Evolutionary conservation across 2,113 vertebrate species (phyloP).

Genomic region (Pantherophis guttatus): DNA sequence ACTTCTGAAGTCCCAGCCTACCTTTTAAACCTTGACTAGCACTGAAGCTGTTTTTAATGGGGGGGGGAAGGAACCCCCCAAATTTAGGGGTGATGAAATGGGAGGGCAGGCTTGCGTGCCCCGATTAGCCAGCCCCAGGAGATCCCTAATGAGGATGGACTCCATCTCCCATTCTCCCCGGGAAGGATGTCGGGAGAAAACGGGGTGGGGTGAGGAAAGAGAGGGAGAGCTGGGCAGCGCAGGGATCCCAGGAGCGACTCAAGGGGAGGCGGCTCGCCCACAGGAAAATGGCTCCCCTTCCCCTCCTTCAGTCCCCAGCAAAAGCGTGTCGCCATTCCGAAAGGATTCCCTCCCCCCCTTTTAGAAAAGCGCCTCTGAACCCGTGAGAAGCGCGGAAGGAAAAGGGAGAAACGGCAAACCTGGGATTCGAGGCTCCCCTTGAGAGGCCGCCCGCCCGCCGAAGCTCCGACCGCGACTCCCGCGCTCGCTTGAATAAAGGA

Average conservation of each 20-base stretch:
- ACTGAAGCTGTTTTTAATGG: neutral
- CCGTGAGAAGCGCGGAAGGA: neutral
- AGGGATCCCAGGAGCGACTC: neutral
- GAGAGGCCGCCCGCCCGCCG: neutral
- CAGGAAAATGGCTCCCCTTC: neutral
- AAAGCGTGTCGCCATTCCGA: neutral
- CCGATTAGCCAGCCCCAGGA: neutral
- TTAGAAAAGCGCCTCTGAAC: neutral
- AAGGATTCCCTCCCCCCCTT: neutral
- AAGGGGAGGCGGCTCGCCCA: no score
- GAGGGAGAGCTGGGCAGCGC: neutral
- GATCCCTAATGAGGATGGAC: neutral
- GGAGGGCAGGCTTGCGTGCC: neutral
- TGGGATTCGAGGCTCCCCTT: neutral
- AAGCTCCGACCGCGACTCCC: fast-evolving
- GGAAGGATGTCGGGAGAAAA: neutral
- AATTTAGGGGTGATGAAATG: neutral
- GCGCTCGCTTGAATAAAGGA: neutral
- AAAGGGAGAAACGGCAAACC: neutral
- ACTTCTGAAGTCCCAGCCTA: neutral
- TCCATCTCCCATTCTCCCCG: neutral
- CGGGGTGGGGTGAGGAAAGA: neutral
- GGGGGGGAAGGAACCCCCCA: fast-evolving
- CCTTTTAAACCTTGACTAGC: neutral
- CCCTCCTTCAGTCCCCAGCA: neutral